Conservation (phyloP, 2,888 invertebrate species). For the Lasioglossum vierecki region DNA sequence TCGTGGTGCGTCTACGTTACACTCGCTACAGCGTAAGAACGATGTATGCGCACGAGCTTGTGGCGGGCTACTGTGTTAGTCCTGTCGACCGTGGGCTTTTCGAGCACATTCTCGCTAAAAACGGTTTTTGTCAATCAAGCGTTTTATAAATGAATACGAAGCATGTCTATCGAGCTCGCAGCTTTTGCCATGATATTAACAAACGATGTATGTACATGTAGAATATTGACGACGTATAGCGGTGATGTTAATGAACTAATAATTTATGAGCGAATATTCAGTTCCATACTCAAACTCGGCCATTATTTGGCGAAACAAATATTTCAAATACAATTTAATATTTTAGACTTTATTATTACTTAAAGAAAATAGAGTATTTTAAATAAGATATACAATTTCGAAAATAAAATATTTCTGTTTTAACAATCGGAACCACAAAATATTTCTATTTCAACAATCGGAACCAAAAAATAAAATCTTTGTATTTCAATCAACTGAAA, state of each 20-base stretch:
- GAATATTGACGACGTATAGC: not conserved
- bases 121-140: not conserved
- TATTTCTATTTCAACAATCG: too few species aligned
- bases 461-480: too few species aligned
- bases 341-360: too few species aligned
- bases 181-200: not conserved
- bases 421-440: too few species aligned
- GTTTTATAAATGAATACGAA: not conserved
- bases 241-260: not conserved
- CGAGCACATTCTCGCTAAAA: not conserved
- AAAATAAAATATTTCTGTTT: too few species aligned
- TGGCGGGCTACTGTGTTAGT: not conserved
- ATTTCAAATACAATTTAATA: too few species aligned
- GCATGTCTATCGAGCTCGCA: not conserved
- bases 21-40: not conserved
- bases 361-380: too few species aligned
- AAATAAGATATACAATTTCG: too few species aligned
- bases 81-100: not conserved
- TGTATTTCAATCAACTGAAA: too few species aligned
- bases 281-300: too few species aligned
- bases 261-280: not conserved
- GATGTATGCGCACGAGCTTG: not conserved
- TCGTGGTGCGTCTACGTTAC: not conserved
- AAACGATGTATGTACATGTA: not conserved
- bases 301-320: too few species aligned